Evolutionary conservation across 2,888 invertebrate species (phyloP), one percentile per base, ranked within the genome.

Genomic region (Yponomeuta plumbellus): DNA sequence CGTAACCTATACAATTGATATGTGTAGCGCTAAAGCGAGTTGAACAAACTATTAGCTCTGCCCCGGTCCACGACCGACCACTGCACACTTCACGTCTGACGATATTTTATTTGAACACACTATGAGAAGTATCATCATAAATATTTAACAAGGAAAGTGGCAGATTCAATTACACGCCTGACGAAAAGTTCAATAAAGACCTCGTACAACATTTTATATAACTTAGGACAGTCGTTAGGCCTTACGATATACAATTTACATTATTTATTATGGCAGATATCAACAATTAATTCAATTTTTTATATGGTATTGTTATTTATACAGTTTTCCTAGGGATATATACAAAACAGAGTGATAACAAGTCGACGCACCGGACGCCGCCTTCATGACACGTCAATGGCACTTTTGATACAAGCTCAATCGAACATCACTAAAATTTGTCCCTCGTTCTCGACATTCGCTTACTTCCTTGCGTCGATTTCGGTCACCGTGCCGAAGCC

Each of bases 141-240:
- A 77, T 75, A 78, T 75, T 78, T 74, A 80, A 83, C 81, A 81
- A 81, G 78, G 75, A 76, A 77, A 76, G 75, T 73, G 73, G 74
- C 76, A 74, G 67, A 64, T 66, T 68, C 67, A 72, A 62, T 65
- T 62, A 26, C 52, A 59, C 77, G 74, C 74, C 76, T 74, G 73
- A 76, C 52, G 73, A 76, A 64, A 64, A 11, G 39, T 77, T 77
- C 76, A 74, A 69, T 52, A 78, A 74, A 80, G 76, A 79, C 76
- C 77, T 79, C 80, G 76, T 77, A 79, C 80, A 84, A 85, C 81
- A 85, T 82, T 80, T 81, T 80, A 75, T 77, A 84, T 80, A 86
- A 83, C 81, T 83, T 85, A 86, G 83, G 85, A 89, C 88, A 90
- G 88, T 88, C 88, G 86, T 88, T 88, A 88, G 89, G 90, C 88